Conservation (phyloP, 92 coral and sea anemone genomes). For the Meandrina meandrites region DNA sequence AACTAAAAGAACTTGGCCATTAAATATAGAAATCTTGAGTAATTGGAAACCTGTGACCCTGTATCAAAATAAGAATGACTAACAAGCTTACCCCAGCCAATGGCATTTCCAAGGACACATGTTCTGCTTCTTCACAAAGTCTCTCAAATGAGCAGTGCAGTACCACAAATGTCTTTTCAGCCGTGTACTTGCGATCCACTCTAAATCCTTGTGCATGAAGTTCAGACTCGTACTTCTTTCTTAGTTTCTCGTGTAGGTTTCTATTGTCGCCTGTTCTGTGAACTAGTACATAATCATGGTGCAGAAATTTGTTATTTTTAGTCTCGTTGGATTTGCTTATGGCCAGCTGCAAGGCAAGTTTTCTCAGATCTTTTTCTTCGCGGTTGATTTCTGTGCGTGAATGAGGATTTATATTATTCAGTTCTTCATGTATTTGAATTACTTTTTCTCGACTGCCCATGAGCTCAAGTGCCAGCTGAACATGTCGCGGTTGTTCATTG, state of each 20-base stretch:
- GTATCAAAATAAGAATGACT: background rate
- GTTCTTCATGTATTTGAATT: conserved; percentile 40
- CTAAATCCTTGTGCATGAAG: conserved; percentile 76
- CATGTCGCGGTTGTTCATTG: conserved; percentile 23
- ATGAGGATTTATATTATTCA: conserved; percentile 1
- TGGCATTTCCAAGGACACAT: conserved; percentile 89
- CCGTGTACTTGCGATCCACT: conserved; percentile 78
- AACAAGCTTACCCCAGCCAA: conserved; percentile 85
- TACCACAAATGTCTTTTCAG: conserved; percentile 73
- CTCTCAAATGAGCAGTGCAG: conserved; percentile 94
- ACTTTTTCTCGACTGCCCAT: conserved; percentile 52
- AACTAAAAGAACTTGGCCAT: background rate
- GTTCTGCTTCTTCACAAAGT: conserved; percentile 93
- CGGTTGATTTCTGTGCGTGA: conserved; percentile 16
- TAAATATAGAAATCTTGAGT: too few species aligned
- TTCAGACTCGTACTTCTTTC: conserved; percentile 74
- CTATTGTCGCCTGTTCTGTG: conserved; percentile 74
- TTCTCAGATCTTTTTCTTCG: conserved; percentile 72
- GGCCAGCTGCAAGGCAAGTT: conserved; percentile 84
- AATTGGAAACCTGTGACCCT: background rate
- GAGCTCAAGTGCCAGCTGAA: conserved; percentile 33
- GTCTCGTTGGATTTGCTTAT: conserved; percentile 47
- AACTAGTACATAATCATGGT: conserved; percentile 85
- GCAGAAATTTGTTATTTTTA: conserved; percentile 53
- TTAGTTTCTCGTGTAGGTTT: conserved; percentile 62